Base-by-base conservation (phyloP, 2,113 vertebrate species). In the Thryonomys swinderianus region DNA sequence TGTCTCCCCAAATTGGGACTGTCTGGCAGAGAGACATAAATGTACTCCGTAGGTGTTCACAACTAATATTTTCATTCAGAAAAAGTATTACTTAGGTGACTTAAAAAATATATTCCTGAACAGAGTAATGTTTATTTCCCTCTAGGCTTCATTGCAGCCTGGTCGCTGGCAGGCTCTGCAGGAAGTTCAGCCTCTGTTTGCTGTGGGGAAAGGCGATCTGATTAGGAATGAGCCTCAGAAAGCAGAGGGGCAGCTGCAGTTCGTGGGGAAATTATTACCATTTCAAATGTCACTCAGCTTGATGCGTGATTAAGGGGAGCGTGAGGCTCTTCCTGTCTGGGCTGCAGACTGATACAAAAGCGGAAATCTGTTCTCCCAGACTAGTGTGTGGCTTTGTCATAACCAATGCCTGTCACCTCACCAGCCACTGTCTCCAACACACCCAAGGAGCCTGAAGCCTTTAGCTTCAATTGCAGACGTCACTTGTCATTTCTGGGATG, bases 281-380 rank as follows among this genome's bases (percentile, higher is more conserved):
- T 98, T 98, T 97, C 97, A 96, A 82, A 98, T 97, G 97, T 98
- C 98, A 98, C 96, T 98, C 97, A 97, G 97, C 96, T 97, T 96
- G 95, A 96, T 98, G 98, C 91, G 92, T 97, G 98, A 97, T 97
- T 91, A 96, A 96, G 94, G 97, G 90, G 97, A 96, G 79, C 64
- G 48, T 40, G 91, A 97, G 97, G 95, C 96, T 95, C 97, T 97
- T 97, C 97, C 97, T 90, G 91, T 94, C 97, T 95, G 82, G 96
- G 97, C 76, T 95, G 96, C 25, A 66, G 84, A 92, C 92, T 94
- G 95, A 90, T 81, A 40, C 93, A 79, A 96, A 95, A 96, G 93
- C 61, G 59, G 96, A 96, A 98, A 92, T 84, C 94, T 96, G 84
- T 30, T 96, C 71, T 95, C 94, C 94, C 81, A 91, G 90, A 55